Evolutionary conservation across 37 sponge, comb jelly and placozoan genomes (phyloP), one percentile per base, ranked within the genome.

Genomic region (Haliclona indistincta): DNA sequence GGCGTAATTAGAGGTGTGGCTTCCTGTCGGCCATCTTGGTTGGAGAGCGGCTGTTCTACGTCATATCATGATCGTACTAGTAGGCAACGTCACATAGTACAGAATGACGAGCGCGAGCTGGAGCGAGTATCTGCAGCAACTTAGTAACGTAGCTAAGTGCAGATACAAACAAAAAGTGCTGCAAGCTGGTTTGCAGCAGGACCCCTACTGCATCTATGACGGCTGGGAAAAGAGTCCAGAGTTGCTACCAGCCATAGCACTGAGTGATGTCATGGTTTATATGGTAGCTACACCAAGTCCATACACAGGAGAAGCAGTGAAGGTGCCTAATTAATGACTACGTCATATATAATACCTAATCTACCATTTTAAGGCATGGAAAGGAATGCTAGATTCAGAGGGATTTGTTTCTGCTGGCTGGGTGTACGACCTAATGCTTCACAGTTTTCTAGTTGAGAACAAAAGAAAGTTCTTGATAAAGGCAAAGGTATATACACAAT

Each of bases 251-350:
- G 20, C 40, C 36, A 10, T 66, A 34, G 8, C 40, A 40, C 29
- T 32, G 67, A 66, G 67, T 66, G 67, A 69, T 66, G 43, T 66
- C 5, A 39, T 32, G 19, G 36, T 66, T 32, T 66, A 66, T 32
- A 66, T 66, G 67, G 38, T 39, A 40, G 10, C 40, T n/a, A 66
- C 67, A 13, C 67, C 67, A 66, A 66, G 67, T 34, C 67, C 67
- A 26, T 66, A 66, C 26, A 66, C 67, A 11, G 19, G 40, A 19
- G 67, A 66, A 66, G 40, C 67, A 36, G 10, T 66, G 4, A 66
- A 66, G 67, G 67, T 66, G 29, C 5, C 26, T 33, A 66, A 19
- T 43, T 3, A 58, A 25, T 20, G 6, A 25, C 6, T 26, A 17
- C 13, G 10, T 47, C 13, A 58, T 11, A 11, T 25, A 25, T 20